Evolutionary conservation across 2,797 vertebrate species (phyloP).

Genomic region (Enteromius unitaeniatus): DNA sequence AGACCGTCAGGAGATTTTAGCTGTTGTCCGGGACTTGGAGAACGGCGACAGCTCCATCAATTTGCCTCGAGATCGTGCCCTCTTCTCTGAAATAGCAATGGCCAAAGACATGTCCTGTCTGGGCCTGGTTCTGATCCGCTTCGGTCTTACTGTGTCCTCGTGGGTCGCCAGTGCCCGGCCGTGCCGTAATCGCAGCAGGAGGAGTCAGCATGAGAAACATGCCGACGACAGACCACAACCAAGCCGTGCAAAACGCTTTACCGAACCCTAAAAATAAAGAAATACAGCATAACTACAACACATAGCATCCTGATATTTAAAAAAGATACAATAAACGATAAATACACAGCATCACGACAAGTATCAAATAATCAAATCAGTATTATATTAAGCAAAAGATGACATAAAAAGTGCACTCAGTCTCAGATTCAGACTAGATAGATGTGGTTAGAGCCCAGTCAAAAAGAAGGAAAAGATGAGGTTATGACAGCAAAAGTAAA

Average conservation of each 20-base stretch:
- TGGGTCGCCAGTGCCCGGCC: slow-evolving; percentile 79
- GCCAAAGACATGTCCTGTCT: slow-evolving; percentile 82
- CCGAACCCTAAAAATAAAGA: slow-evolving; percentile 2
- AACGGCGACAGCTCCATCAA: slow-evolving; percentile 61
- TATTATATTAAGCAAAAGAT: neutral
- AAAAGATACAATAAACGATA: neutral
- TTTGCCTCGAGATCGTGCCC: slow-evolving; percentile 73
- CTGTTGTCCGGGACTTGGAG: slow-evolving; percentile 84
- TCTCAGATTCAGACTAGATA: neutral
- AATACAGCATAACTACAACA: neutral
- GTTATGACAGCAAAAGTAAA: slow-evolving; percentile 31
- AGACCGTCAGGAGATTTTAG: slow-evolving; percentile 87
- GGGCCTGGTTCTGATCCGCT: slow-evolving; percentile 77
- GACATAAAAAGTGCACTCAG: neutral
- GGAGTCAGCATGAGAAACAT: slow-evolving; percentile 20
- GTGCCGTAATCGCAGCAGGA: slow-evolving; percentile 41
- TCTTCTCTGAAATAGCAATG: slow-evolving; percentile 86
- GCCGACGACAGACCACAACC: neutral
- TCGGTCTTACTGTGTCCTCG: slow-evolving; percentile 78
- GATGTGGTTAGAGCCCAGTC: neutral
- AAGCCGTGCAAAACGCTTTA: neutral
- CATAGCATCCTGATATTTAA: slow-evolving; percentile 22
- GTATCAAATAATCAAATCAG: neutral
- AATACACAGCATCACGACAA: slow-evolving; percentile 1
- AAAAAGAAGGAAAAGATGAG: slow-evolving; percentile 23